Conservation (phyloP, 1,140 invertebrate species). For the Araneus ventricosus region DNA sequence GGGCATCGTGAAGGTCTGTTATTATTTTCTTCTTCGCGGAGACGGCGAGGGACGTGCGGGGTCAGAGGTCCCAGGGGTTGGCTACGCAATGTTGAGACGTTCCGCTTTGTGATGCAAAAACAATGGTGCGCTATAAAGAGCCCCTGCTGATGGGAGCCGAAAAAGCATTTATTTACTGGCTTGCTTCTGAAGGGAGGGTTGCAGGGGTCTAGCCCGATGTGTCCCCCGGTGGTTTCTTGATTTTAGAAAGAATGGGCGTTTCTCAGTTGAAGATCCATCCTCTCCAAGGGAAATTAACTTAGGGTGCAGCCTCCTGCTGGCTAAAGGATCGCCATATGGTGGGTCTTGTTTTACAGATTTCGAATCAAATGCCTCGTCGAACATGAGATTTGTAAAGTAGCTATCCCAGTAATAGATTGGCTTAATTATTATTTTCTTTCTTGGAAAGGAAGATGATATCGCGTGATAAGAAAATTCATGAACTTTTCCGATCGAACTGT, state of each 20-base stretch:
- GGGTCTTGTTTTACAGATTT: not conserved
- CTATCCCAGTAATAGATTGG: too few relatives aligned
- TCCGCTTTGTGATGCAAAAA: not conserved
- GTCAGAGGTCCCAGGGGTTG: constrained; percentile 15
- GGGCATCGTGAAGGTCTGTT: constrained; percentile 13
- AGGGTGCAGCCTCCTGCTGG: constrained; percentile 8
- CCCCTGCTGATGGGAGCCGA: not conserved
- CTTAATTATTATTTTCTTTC: too few relatives aligned
- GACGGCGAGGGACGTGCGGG: not conserved
- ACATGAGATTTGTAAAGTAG: not conserved
- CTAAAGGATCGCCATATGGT: constrained; percentile 9
- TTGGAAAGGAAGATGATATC: too few relatives aligned
- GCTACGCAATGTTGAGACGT: constrained; percentile 9
- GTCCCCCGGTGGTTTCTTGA: not conserved
- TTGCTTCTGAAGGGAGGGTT: not conserved
- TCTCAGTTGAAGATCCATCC: not conserved
- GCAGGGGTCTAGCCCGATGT: not conserved
- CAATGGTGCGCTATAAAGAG: not conserved
- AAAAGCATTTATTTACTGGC: constrained; percentile 5
- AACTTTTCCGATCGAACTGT: too few relatives aligned
- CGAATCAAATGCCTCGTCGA: not conserved
- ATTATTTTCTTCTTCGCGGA: not conserved
- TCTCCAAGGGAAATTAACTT: not conserved
- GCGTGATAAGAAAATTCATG: too few relatives aligned
- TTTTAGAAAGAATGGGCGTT: not conserved